Evolutionary conservation across 2,888 invertebrate species (phyloP), one percentile per base, ranked within the genome.

Genomic region (Seira musarum): DNA sequence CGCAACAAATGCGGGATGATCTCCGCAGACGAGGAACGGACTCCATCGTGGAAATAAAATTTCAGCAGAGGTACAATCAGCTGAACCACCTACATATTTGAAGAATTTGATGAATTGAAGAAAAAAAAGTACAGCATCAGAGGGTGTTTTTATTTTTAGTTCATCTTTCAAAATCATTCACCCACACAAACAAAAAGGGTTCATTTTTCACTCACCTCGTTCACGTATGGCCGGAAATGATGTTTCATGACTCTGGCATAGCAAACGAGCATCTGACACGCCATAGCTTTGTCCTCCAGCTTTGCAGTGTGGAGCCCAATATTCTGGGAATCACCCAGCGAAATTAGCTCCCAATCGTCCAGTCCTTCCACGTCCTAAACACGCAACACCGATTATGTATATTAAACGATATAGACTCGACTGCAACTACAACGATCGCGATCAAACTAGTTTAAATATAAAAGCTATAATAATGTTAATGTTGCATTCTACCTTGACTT

Each of bases 251-350:
- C 97, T 30, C 96, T 92, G 0, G 97, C 97, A 88, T 97, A 98
- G 89, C 97, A 97, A 10, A 97, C 96, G 75, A 98, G 90, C 97
- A 98, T 98, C 89, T 96, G 96, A 89, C 97, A 98, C 0, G 98
- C 98, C 1, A 96, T 96, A 0, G 97, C 96, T 89, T 98, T 98
- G 89, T 98, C 98, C 90, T 98, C 98, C 76, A 98, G 90, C 85
- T 97, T 94, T 69, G 96, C 94, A 66, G 97, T 98, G 88, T 95
- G 93, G 82, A 98, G 96, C 81, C 97, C 98, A 88, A 98, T 96
- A 89, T 96, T 97, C 89, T 97, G 96, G 89, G 96, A 96, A 88
- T 97, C 97, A 17, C 97, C 97, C 2, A 98, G 91, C 1, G 95
- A 95, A 61, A 97, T 95, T 89, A 97, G 97, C 88, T 97, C 96